Conservation (phyloP, 2,797 vertebrate genomes). For the Poecilia gillii region DNA sequence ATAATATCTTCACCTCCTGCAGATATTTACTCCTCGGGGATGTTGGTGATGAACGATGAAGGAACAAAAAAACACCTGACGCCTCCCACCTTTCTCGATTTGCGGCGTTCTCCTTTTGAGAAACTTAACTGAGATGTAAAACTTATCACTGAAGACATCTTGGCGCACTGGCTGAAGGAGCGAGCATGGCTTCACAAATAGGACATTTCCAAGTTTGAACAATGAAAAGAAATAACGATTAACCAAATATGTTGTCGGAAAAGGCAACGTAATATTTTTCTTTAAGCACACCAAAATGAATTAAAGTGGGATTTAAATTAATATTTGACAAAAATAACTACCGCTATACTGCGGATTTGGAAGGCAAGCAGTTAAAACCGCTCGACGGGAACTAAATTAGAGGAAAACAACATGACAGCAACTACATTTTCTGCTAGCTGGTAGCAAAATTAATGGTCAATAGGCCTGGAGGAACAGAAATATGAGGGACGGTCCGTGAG, state of each 20-base stretch:
- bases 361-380: constrained; percentile 53
- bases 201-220: constrained; percentile 56
- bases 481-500: constrained; percentile 15
- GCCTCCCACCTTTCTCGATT: constrained; percentile 13
- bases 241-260: constrained; percentile 28
- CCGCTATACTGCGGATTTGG: constrained; percentile 30
- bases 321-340: constrained; percentile 29
- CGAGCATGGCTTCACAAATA: constrained; percentile 58
- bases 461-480: constrained; percentile 3
- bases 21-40: constrained; percentile 69
- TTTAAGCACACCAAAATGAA: constrained; percentile 35
- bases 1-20: constrained; percentile 66
- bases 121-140: constrained; percentile 56
- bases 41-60: constrained; percentile 36
- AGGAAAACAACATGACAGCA: constrained; percentile 41
- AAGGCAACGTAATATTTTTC: constrained; percentile 42
- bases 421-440: constrained; percentile 44
- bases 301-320: constrained; percentile 43
- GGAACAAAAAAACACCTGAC: constrained; percentile 40
- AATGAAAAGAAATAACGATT: constrained; percentile 32
- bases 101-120: constrained; percentile 38
- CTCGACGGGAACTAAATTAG: constrained; percentile 43
- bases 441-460: constrained; percentile 56
- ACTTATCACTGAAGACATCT: constrained; percentile 35
- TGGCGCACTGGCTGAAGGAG: constrained; percentile 37